Evolutionary conservation across 92 coral and sea anemone genomes (phyloP).

Genomic region (Palythoa heliodiscus): DNA sequence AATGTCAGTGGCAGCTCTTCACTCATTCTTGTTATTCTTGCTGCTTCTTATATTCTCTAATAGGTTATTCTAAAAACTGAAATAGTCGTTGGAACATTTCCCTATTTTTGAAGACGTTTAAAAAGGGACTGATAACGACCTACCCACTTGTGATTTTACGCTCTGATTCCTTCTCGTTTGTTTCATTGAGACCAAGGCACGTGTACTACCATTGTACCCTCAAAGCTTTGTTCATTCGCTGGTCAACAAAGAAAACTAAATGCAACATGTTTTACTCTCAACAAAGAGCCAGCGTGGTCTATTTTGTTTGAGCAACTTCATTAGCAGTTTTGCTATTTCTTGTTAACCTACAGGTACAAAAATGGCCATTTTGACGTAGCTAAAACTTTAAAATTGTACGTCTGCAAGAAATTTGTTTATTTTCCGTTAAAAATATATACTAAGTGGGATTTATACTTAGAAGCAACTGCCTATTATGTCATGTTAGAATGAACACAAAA

Average conservation of each 20-base stretch:
- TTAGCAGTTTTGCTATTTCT: not conserved
- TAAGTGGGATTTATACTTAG: not conserved
- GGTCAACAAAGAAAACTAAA: slow-evolving; percentile 18
- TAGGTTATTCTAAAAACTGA: not conserved
- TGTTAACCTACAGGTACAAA: not conserved
- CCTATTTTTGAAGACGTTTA: not conserved
- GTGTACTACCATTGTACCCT: slow-evolving; percentile 17
- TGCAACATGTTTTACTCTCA: slow-evolving; percentile 26
- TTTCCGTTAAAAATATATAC: too few relatives aligned
- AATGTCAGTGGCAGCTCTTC: not conserved
- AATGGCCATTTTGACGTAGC: not conserved
- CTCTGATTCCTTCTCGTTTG: slow-evolving; percentile 16
- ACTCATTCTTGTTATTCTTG: not conserved
- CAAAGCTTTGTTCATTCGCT: slow-evolving; percentile 22
- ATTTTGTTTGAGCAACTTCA: not conserved
- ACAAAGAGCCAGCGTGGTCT: slow-evolving; percentile 36
- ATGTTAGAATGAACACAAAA: not conserved
- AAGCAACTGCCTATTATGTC: not conserved
- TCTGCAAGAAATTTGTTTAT: too few relatives aligned
- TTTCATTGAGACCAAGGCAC: slow-evolving; percentile 17
- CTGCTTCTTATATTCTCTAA: not conserved
- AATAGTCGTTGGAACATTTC: not conserved
- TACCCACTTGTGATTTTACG: slow-evolving; percentile 8
- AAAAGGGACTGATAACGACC: not conserved
- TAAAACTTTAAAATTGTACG: too few relatives aligned